A percentile compares a stretch with the other conserved stretches of the same genome.
These are phyloP conservation scores for Rhagoletis zephyria DNA, from an alignment of 1,140 invertebrate genomes.

Conservation along the genomic window DNA sequence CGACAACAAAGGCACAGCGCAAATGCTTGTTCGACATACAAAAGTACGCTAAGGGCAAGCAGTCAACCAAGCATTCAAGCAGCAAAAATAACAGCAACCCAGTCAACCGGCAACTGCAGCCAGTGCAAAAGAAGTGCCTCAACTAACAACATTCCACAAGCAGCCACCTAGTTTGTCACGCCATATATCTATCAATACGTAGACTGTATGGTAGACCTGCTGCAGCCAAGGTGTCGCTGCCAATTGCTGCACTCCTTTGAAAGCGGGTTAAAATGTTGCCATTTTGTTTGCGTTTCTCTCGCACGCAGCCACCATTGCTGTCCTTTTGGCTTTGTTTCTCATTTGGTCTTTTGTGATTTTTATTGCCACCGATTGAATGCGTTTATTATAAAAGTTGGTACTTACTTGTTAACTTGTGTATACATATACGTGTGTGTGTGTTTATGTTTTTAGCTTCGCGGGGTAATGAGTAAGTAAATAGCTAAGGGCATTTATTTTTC, in stretches of 20 bases:
- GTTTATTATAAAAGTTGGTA: not conserved
- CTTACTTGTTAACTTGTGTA: too few species aligned
- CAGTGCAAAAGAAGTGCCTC: not conserved
- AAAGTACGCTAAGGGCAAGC: not conserved
- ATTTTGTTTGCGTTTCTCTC: not conserved
- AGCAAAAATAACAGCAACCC: not conserved
- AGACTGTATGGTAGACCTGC: not conserved
- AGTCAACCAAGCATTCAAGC: slow-evolving; percentile 38
- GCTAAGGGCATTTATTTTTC: not conserved
- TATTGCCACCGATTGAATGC: not conserved
- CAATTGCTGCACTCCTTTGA: not conserved
- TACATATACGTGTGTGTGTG: not conserved
- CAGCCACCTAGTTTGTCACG: not conserved
- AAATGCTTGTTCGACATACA: not conserved
- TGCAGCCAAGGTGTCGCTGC: not conserved
- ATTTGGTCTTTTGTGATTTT: not conserved
- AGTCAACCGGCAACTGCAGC: not conserved
- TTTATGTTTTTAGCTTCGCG: too few species aligned
- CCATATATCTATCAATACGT: not conserved
- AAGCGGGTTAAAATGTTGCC: not conserved
- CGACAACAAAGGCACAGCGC: not conserved
- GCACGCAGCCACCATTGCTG: not conserved
- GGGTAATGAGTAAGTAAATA: not conserved
- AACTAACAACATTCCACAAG: not conserved
- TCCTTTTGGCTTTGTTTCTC: not conserved